Evolutionary conservation across 2,113 vertebrate genomes (phyloP).

Genomic region (Steatornis caripensis): DNA sequence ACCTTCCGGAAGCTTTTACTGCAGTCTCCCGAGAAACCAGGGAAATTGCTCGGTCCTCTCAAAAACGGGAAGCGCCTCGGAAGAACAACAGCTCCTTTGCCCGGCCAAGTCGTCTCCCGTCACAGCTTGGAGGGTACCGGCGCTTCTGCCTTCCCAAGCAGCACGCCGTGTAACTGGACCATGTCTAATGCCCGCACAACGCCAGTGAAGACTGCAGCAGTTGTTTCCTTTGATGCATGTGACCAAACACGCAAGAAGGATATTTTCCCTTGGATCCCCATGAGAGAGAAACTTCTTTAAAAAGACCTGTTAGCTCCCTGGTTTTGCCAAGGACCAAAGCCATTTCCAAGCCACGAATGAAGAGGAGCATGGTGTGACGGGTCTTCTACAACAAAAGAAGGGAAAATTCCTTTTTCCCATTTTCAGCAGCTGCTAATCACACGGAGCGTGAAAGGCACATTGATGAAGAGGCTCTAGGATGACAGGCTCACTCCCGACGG

Average conservation of each 20-base stretch:
- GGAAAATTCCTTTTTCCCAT: slow-evolving; percentile 33
- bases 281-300: slow-evolving; percentile 12
- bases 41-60: slow-evolving; percentile 33
- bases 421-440: not conserved
- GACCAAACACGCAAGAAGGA: slow-evolving; percentile 54
- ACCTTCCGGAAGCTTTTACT: no score
- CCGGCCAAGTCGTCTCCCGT: slow-evolving; percentile 13
- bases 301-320: slow-evolving; percentile 58
- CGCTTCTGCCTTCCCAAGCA: slow-evolving; percentile 22
- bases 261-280: slow-evolving; percentile 18
- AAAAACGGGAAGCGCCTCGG: not conserved
- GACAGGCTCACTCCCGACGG: not conserved
- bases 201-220: slow-evolving; percentile 38
- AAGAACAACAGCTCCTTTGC: slow-evolving; percentile 27
- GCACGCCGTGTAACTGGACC: slow-evolving; percentile 52
- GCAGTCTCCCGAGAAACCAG: not conserved
- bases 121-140: not conserved
- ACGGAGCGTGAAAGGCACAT: slow-evolving; percentile 51
- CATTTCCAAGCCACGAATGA: not conserved
- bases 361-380: not conserved
- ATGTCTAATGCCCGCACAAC: slow-evolving; percentile 48
- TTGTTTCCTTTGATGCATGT: slow-evolving; percentile 61
- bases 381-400: not conserved
- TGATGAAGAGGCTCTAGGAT: slow-evolving; percentile 6
- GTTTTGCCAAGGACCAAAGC: not conserved